A percentile compares a stretch with the other conserved stretches of the same genome.
These are phyloP conservation scores for Huso huso DNA, from an alignment of 2,797 vertebrate genomes.

Conservation along the genomic window DNA sequence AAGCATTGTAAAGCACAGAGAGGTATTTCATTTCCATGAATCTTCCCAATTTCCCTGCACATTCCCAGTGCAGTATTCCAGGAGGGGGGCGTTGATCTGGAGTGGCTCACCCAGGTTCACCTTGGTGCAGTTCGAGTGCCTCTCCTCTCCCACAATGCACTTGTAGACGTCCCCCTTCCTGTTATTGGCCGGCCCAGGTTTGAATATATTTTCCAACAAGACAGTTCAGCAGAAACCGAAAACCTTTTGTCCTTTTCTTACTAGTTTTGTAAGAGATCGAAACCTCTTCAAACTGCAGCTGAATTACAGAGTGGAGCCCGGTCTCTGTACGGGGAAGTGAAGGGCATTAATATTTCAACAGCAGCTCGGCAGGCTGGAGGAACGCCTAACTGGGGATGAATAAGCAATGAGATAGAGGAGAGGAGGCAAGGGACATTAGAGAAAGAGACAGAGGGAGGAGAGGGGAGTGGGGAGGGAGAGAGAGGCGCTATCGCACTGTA, in stretches of 20 bases:
- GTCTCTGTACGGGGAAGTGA: neutral
- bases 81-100: no score
- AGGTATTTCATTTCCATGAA: neutral
- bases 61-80: no score
- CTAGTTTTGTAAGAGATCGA: constrained; percentile 20
- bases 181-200: constrained; percentile 67
- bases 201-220: no score
- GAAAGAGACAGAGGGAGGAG: neutral
- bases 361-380: neutral
- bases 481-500: no score
- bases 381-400: neutral
- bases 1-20: no score
- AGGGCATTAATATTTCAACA: constrained; percentile 10
- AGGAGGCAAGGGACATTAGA: neutral
- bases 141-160: constrained; percentile 59
- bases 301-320: no score
- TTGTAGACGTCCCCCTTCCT: constrained; percentile 83
- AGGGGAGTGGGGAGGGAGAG: neutral
- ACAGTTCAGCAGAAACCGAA: neutral
- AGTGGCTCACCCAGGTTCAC: constrained; percentile 75
- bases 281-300: constrained; percentile 5
- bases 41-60: neutral
- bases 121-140: constrained; percentile 69
- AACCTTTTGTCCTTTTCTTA: constrained; percentile 19
- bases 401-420: no score